Evolutionary conservation across 2,888 invertebrate genomes (phyloP).

Genomic region (Vannuccia rotundouncinata): DNA sequence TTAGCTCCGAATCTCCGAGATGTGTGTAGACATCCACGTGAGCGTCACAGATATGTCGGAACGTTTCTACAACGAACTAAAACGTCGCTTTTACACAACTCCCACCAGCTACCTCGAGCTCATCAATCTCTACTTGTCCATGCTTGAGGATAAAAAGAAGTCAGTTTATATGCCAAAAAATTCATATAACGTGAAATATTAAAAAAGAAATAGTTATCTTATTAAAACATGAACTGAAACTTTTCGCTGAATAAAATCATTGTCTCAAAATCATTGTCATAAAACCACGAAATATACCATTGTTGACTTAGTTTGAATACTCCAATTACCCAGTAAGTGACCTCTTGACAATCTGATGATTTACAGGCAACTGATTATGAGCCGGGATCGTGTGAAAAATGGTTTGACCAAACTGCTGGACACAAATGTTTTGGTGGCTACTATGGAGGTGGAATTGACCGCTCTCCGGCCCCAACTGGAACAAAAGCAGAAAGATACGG

Average conservation of each 20-base stretch:
- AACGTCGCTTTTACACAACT: conserved; percentile 78
- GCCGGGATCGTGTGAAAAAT: conserved; percentile 54
- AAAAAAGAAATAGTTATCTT: too few species aligned
- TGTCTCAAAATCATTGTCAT: too few species aligned
- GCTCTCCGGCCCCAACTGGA: conserved; percentile 74
- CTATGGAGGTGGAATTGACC: conserved; percentile 76
- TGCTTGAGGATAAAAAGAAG: conserved; percentile 67
- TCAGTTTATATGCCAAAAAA: conserved; percentile 58
- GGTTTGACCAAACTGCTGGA: conserved; percentile 68
- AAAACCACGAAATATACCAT: too few species aligned
- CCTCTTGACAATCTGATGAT: neutral
- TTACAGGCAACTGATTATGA: conserved; percentile 49
- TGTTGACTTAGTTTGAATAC: too few species aligned
- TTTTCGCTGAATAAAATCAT: neutral
- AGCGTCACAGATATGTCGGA: conserved; percentile 73
- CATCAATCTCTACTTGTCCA: conserved; percentile 68
- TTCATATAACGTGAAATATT: neutral
- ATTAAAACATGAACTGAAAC: too few species aligned
- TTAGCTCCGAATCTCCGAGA: conserved; percentile 60
- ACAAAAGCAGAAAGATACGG: conserved; percentile 69
- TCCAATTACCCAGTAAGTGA: too few species aligned
- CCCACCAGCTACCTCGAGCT: conserved; percentile 82
- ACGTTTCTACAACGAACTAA: conserved; percentile 71
- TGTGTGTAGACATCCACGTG: conserved; percentile 69
- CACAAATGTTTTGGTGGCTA: conserved; percentile 71